Evolutionary conservation across 1,140 invertebrate species (phyloP), one percentile per base, ranked within the genome.

Genomic region (Tetragonula clypearis): DNA sequence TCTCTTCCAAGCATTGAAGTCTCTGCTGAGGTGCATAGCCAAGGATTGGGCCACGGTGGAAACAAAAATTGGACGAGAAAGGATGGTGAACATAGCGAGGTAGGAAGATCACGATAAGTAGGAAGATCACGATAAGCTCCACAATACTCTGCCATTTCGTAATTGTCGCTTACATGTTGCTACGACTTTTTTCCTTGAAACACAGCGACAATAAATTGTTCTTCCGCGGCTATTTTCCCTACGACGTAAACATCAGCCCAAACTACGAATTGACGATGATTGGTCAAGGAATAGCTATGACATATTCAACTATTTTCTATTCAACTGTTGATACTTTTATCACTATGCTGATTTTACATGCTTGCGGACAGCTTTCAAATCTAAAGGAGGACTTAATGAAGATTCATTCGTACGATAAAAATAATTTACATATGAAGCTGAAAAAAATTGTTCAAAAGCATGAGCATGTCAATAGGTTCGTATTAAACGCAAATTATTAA

Each of bases 271-370:
- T 96, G n/a, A 95, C 94, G 0, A 94, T 95, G 71, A 6, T 91
- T 0, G 93, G 93, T 26, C 95, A 96, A 89, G 88, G 94, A 1
- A 26, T 92, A 0, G 93, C 93, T 0, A 73, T 94, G 5, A 75
- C 89, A 12, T 84, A 94, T 0, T 91, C 93, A 0, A 95, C 94
- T 0, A 89, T 75, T 5, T 89, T 93, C 8, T 96, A 96, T 84
- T 90, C 95, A 0, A 91, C 90, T n/a, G 93, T 95, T 62, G 95
- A 96, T 65, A 94, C 92, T 4, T 90, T 96, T 35, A 92, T 95
- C 23, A 91, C 92, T 1, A 92, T 93, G 5, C 72, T 96, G n/a
- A 92, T 95, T 30, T 93, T 95, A 1, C 95, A 96, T 79, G 92
- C 94, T 23, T 93, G 94, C n/a, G 95, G 95, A 49, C 94, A 95